Base-by-base conservation (phyloP, 2,888 invertebrate species). In the Diloba caeruleocephala region DNA sequence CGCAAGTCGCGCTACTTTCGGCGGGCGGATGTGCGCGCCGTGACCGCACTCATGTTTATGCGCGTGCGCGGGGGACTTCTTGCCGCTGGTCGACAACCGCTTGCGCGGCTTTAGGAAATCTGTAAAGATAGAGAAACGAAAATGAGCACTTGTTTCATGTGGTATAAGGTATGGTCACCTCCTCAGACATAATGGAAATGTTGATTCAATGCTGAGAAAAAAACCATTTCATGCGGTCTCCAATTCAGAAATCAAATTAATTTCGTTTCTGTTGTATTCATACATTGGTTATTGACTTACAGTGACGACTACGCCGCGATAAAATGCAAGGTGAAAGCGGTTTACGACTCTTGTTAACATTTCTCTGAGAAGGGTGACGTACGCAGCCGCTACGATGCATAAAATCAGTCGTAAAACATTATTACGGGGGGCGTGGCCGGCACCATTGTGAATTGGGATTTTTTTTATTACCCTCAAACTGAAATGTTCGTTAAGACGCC, bases 81-180 rank as follows among this genome's bases (percentile, higher is more conserved):
- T 90, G 66, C 90, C 90, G 64, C 73, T 84, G 79, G 82, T 89
- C 65, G 94, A 84, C 81, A 93, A 82, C 83, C 95, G 94, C 84
- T 96, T 96, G 84, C 95, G 95, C 52, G 94, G 94, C 82, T 95
- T 94, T 94, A 96, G 92, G 89, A 93, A 96, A 93, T 96, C 96
- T 96, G 95, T 25, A 95, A 93, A 84, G 54, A 80, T 42, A 68
- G 68, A 78, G 65, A 67, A 64, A 49, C 23, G 17, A 2, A 56
- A 46, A 33, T 67, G 55, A 66, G 65, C 41, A 32, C 32, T 45
- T 19, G 43, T 32, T 46, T 32, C 7, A 23, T 14, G 14, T 46
- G 13, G 21, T 15, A 8, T 34, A 32, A 21, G 15, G 4, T 42
- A 51, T 38, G 31, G 26, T 12, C 23, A 3, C 17, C 6, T 3